A percentile compares a stretch with the other conserved stretches of the same genome.
phyloP scores from a whole-genome alignment of 2,888 invertebrate species.

The Chelonus formosanus region DNA sequence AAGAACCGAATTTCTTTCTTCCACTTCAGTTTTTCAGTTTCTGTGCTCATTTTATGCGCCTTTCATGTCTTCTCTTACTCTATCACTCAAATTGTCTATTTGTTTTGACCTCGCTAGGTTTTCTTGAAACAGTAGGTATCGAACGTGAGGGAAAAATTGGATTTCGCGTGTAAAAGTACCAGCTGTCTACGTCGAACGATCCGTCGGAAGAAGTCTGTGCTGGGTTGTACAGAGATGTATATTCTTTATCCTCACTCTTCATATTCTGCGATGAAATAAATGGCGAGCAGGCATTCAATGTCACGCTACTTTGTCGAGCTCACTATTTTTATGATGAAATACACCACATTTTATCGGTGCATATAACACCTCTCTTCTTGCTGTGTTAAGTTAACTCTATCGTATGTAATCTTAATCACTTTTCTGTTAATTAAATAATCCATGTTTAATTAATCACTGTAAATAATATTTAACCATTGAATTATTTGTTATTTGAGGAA shows the following conservation, averaged over 20 bases:
- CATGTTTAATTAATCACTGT: no score
- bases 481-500: no score
- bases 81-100: conserved; percentile 14
- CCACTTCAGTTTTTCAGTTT: conserved; percentile 19
- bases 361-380: not conserved
- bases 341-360: not conserved
- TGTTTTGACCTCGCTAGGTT: no score
- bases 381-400: no score
- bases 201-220: conserved; percentile 16
- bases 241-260: not conserved
- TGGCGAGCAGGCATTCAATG: conserved; percentile 11
- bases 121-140: no score
- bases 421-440: no score
- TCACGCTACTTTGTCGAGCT: conserved; percentile 24
- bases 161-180: conserved; percentile 19
- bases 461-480: no score
- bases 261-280: conserved; percentile 20
- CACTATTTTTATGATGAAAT: not conserved
- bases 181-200: conserved; percentile 25
- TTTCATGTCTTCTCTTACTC: conserved; percentile 13
- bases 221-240: conserved; percentile 7
- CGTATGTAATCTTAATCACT: no score
- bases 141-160: conserved; percentile 24
- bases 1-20: conserved; percentile 40
- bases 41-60: conserved; percentile 2